phyloP scores from a whole-genome alignment of 2,797 vertebrate species.

The Catharus ustulatus region DNA sequence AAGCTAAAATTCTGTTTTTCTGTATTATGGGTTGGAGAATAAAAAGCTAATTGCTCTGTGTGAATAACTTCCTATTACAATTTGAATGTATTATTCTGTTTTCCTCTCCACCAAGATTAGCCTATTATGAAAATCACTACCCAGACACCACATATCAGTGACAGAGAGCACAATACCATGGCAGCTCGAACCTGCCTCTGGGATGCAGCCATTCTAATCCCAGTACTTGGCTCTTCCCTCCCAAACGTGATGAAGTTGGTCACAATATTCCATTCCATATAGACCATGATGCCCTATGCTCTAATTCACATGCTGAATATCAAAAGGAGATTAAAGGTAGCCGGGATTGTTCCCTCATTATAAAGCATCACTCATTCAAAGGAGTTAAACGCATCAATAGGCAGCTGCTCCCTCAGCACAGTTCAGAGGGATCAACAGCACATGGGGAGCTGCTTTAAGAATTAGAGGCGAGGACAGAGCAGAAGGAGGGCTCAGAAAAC shows the following conservation, averaged over 20 bases:
- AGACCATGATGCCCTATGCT: background rate
- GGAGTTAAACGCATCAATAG: slow-evolving; percentile 4
- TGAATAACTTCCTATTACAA: slow-evolving; percentile 31
- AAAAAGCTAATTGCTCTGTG: slow-evolving; percentile 29
- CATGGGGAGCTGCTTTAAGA: slow-evolving; percentile 22
- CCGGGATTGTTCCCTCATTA: background rate
- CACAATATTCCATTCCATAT: background rate
- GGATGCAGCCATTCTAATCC: slow-evolving; percentile 38
- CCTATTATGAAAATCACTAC: slow-evolving; percentile 36
- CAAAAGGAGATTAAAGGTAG: slow-evolving; percentile 29
- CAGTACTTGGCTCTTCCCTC: slow-evolving; percentile 15
- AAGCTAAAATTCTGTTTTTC: background rate
- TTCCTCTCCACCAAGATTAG: slow-evolving; percentile 1
- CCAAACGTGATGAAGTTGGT: background rate
- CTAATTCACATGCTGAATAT: slow-evolving; percentile 31
- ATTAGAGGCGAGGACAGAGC: background rate
- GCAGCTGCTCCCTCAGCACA: background rate
- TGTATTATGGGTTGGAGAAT: background rate
- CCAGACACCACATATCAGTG: background rate
- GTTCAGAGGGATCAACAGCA: background rate
- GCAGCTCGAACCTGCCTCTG: background rate
- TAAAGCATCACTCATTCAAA: slow-evolving; percentile 17
- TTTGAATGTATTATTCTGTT: slow-evolving; percentile 24
- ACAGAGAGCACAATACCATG: background rate
- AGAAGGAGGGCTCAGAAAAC: slow-evolving; percentile 42